Conservation (phyloP, 2,888 invertebrate species). For the Spodoptera exigua region DNA sequence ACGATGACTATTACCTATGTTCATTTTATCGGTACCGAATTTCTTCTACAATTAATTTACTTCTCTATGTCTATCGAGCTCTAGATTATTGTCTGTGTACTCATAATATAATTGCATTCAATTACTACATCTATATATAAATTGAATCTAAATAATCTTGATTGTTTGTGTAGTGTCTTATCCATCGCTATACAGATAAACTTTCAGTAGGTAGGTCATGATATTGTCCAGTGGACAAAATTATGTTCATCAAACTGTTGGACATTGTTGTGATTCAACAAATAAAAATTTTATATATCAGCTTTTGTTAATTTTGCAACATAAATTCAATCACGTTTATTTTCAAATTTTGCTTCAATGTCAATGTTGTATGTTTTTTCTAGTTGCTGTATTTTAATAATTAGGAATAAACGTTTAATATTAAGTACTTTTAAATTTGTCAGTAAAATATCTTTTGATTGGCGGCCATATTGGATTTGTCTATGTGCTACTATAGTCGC, state of each 20-base stretch:
- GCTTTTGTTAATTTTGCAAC: slow-evolving; percentile 30
- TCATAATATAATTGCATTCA: slow-evolving; percentile 23
- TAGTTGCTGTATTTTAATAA: slow-evolving; percentile 3
- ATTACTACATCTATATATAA: slow-evolving; percentile 22
- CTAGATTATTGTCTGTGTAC: slow-evolving; percentile 26
- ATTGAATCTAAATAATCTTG: slow-evolving; percentile 9
- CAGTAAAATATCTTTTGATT: slow-evolving; percentile 1
- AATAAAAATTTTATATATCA: neutral
- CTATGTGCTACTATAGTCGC: slow-evolving; percentile 61
- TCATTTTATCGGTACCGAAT: slow-evolving; percentile 15
- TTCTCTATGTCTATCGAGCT: slow-evolving; percentile 16
- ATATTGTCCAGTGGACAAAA: slow-evolving; percentile 10
- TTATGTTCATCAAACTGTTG: too few relatives aligned
- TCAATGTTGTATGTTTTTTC: slow-evolving; percentile 17
- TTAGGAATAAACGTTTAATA: slow-evolving; percentile 1
- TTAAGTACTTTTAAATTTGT: too few relatives aligned
- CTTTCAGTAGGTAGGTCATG: slow-evolving; percentile 26
- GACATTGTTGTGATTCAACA: too few relatives aligned
- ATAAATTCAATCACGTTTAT: slow-evolving; percentile 4
- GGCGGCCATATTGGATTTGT: slow-evolving; percentile 80
- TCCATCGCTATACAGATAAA: slow-evolving; percentile 22
- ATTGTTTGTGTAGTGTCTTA: slow-evolving; percentile 19
- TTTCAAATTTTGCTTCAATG: slow-evolving; percentile 14
- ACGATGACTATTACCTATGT: slow-evolving; percentile 18
- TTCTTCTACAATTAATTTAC: slow-evolving; percentile 7